Percentiles rank a stretch among this genome's conserved stretches.
These are phyloP conservation scores for Halocaridina rubra DNA, from an alignment of 2,888 invertebrate genomes.

Conservation along the genomic window DNA sequence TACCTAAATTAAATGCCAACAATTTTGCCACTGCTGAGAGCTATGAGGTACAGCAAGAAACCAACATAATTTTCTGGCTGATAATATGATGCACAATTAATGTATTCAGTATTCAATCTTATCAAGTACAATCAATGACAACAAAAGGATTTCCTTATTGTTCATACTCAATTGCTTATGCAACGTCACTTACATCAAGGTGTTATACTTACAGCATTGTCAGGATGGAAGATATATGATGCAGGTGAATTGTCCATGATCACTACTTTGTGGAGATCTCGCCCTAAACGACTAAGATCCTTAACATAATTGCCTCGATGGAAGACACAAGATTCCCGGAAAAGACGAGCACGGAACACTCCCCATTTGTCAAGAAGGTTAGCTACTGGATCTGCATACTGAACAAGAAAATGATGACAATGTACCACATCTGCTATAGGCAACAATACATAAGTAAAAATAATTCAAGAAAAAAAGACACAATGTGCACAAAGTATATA, in stretches of 20 bases:
- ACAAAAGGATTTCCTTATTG: too few relatives aligned
- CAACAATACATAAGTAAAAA: neutral
- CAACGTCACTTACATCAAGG: too few relatives aligned
- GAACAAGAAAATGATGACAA: slow-evolving; percentile 63
- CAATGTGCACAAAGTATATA: too few relatives aligned
- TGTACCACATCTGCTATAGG: too few relatives aligned
- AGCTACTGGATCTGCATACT: slow-evolving; percentile 99
- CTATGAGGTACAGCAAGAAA: neutral
- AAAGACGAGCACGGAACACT: slow-evolving; percentile 94
- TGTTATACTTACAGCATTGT: slow-evolving; percentile 98
- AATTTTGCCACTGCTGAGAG: too few relatives aligned
- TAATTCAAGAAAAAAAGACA: too few relatives aligned
- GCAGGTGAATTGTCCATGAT: slow-evolving; percentile 99
- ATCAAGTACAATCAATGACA: too few relatives aligned
- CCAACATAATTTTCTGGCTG: too few relatives aligned
- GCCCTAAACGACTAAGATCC: slow-evolving; percentile 96
- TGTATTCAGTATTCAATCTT: too few relatives aligned
- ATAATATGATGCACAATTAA: too few relatives aligned
- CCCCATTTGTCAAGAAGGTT: slow-evolving; percentile 98
- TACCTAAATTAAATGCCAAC: too few relatives aligned
- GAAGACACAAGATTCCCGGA: slow-evolving; percentile 99
- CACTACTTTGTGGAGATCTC: slow-evolving; percentile 95
- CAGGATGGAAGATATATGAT: slow-evolving; percentile 99
- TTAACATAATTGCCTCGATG: slow-evolving; percentile 98
- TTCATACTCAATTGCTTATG: too few relatives aligned